A percentile compares a stretch with the other conserved stretches of the same genome.
Evolutionary conservation across 1,140 invertebrate genomes (phyloP).

Genomic region (Drosophila kepulauana): DNA sequence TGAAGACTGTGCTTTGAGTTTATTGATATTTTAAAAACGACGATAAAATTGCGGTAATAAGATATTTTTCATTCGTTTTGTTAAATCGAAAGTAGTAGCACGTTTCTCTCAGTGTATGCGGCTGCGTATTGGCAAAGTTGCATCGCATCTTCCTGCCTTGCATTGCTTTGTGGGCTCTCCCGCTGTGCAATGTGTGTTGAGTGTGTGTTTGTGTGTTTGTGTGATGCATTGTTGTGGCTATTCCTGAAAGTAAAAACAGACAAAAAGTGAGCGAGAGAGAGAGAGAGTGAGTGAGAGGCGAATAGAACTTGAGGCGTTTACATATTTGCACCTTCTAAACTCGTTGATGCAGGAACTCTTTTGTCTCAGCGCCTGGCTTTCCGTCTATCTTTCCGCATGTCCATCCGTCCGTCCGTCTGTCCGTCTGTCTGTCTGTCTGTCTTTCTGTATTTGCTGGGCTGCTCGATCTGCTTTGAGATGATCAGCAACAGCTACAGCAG

Average conservation of each 20-base stretch:
- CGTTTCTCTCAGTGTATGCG: constrained; percentile 24
- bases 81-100: no score
- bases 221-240: constrained; percentile 37
- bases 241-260: constrained; percentile 47
- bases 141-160: constrained; percentile 8
- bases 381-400: background rate
- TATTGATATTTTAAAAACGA: no score
- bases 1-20: no score
- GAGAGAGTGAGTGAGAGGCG: background rate
- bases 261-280: background rate
- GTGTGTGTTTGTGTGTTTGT: constrained; percentile 27
- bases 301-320: constrained; percentile 25
- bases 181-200: constrained; percentile 47
- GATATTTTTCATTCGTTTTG: no score
- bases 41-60: no score
- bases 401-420: background rate
- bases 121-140: constrained; percentile 25
- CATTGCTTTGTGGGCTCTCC: constrained; percentile 38
- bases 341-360: constrained; percentile 7
- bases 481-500: background rate
- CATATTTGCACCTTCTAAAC: constrained; percentile 16
- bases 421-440: background rate
- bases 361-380: constrained; percentile 1
- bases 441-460: background rate
- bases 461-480: constrained; percentile 23